Evolutionary conservation across 2,888 invertebrate genomes (phyloP).

Genomic region (Drosophila glabriapex): DNA sequence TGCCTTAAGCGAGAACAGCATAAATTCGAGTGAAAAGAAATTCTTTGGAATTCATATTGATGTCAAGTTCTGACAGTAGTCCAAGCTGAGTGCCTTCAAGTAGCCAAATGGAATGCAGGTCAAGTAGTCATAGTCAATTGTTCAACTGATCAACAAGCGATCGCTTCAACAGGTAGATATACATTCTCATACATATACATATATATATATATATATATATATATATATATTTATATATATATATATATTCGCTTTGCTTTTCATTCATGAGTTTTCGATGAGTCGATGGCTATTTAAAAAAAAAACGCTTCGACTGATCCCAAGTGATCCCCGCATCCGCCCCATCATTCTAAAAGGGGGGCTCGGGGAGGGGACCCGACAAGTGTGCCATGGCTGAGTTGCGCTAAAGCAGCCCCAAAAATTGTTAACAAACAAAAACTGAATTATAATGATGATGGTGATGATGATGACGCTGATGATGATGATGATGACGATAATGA

Average conservation of each 20-base stretch:
- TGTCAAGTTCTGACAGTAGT: conserved; percentile 66
- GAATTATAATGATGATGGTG: conserved; percentile 34
- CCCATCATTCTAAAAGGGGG: not conserved
- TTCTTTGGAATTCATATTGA: conserved; percentile 26
- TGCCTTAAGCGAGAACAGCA: not conserved
- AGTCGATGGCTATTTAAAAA: conserved; percentile 17
- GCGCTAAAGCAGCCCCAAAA: conserved; percentile 25
- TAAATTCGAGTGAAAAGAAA: not conserved
- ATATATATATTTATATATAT: not conserved
- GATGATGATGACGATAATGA: conserved; percentile 10
- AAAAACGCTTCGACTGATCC: conserved; percentile 22
- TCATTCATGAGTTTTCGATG: conserved; percentile 44
- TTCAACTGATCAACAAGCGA: conserved; percentile 51
- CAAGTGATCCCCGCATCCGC: conserved; percentile 14
- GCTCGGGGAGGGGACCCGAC: not conserved
- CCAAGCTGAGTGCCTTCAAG: conserved; percentile 30
- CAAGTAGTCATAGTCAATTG: conserved; percentile 54
- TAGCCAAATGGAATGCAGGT: conserved; percentile 49
- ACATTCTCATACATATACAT: not conserved
- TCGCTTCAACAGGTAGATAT: conserved; percentile 59
- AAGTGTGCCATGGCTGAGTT: conserved; percentile 15
- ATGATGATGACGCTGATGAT: conserved; percentile 15
- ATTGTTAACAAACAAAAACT: conserved; percentile 51
- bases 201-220: not conserved
- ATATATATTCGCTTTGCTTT: conserved; percentile 10